These are phyloP conservation scores for Peribatodes rhomboidaria DNA, from an alignment of 2,888 invertebrate species.

Conservation along the genomic window DNA sequence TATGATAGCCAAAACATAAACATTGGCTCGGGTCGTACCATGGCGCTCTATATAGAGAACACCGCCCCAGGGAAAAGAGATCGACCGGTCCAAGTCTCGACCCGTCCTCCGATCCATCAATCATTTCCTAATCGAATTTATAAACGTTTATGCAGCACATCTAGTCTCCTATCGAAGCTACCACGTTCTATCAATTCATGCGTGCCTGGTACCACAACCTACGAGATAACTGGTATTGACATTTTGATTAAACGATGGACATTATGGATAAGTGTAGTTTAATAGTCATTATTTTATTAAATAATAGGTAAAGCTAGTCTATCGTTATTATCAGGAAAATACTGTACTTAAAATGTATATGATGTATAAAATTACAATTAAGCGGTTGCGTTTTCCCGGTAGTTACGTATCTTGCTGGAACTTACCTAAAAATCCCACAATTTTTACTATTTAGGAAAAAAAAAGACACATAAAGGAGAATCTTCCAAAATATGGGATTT, in stretches of 20 bases:
- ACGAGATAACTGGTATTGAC: conserved; percentile 29
- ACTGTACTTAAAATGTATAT: too few species aligned
- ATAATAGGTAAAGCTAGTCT: background rate
- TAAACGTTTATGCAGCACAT: conserved; percentile 62
- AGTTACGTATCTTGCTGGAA: too few species aligned
- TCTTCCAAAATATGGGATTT: background rate
- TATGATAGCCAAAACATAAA: conserved; percentile 18
- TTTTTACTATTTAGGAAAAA: too few species aligned
- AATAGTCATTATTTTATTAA: background rate
- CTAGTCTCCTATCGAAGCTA: conserved; percentile 47
- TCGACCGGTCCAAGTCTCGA: conserved; percentile 45
- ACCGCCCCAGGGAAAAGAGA: conserved; percentile 8
- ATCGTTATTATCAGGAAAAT: too few species aligned
- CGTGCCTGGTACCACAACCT: conserved; percentile 38
- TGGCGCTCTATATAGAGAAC: conserved; percentile 10
- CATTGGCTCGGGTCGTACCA: conserved; percentile 3
- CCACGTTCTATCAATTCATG: conserved; percentile 44
- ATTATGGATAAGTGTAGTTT: background rate
- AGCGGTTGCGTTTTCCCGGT: too few species aligned
- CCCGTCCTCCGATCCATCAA: conserved; percentile 62
- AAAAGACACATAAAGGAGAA: background rate
- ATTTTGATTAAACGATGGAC: conserved; percentile 19
- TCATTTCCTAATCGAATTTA: conserved; percentile 78
- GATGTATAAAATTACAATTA: too few species aligned
- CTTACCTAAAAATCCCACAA: too few species aligned